Conservation (phyloP, 2,888 invertebrate species). For the Mylabris sibirica region DNA sequence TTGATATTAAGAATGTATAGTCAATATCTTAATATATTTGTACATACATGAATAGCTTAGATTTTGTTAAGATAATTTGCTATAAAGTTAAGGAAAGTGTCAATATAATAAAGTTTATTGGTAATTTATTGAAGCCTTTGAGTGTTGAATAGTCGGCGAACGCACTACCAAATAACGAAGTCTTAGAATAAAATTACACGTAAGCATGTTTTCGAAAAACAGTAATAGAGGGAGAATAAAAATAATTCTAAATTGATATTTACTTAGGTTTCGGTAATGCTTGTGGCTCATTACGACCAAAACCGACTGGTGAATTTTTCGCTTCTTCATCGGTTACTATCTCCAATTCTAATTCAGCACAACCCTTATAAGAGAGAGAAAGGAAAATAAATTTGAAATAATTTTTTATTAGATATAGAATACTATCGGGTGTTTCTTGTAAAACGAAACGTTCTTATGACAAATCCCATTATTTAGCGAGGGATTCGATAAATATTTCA, state of each 20-base stretch:
- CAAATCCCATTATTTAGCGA: too few species aligned
- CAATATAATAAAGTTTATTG: slow-evolving; percentile 41
- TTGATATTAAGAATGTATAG: not conserved
- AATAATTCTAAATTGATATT: slow-evolving; percentile 44
- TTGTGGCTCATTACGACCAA: slow-evolving; percentile 70
- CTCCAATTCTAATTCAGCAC: slow-evolving; percentile 73
- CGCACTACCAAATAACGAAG: slow-evolving; percentile 23
- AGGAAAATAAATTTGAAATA: not conserved
- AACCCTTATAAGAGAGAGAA: slow-evolving; percentile 64
- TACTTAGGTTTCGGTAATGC: slow-evolving; percentile 71
- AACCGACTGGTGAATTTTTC: slow-evolving; percentile 68
- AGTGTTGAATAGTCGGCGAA: slow-evolving; percentile 16
- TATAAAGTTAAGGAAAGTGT: slow-evolving; percentile 30
- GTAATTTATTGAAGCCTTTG: slow-evolving; percentile 42
- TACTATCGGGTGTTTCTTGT: too few species aligned
- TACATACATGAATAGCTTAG: not conserved
- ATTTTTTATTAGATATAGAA: not conserved
- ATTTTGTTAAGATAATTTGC: slow-evolving; percentile 28
- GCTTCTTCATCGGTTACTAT: slow-evolving; percentile 70
- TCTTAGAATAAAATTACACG: slow-evolving; percentile 19
- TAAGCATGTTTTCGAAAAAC: slow-evolving; percentile 1
- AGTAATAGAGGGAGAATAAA: not conserved
- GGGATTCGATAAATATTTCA: too few species aligned
- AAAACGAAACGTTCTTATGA: too few species aligned
- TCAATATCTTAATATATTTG: not conserved